These are phyloP conservation scores for Drosophila kanekoi DNA, from an alignment of 2,888 invertebrate genomes.

Conservation along the genomic window DNA sequence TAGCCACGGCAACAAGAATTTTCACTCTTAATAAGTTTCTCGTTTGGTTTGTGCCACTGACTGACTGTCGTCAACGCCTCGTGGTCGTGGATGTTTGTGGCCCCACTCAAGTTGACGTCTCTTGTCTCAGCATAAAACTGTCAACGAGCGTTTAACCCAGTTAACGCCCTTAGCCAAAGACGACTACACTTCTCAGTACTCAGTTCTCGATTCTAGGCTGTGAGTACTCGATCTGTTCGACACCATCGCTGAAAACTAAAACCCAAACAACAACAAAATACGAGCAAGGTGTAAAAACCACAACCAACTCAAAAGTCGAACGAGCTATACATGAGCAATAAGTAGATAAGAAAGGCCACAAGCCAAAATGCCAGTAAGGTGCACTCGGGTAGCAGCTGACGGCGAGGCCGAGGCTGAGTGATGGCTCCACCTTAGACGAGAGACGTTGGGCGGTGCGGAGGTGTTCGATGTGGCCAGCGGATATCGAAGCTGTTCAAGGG, in stretches of 20 bases:
- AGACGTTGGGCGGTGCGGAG: slow-evolving; percentile 61
- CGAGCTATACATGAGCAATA: slow-evolving; percentile 40
- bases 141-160: slow-evolving; percentile 78
- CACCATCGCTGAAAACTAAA: slow-evolving; percentile 38
- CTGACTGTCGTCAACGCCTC: slow-evolving; percentile 66
- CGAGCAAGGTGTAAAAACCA: slow-evolving; percentile 68
- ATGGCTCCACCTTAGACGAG: slow-evolving; percentile 59
- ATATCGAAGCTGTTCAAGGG: slow-evolving; percentile 51
- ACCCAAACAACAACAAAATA: slow-evolving; percentile 32
- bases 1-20: slow-evolving; percentile 56
- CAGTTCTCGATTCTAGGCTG: slow-evolving; percentile 24
- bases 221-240: slow-evolving; percentile 50
- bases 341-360: slow-evolving; percentile 62
- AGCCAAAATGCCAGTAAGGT: slow-evolving; percentile 53
- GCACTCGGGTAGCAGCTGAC: slow-evolving; percentile 37
- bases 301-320: slow-evolving; percentile 31
- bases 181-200: slow-evolving; percentile 15
- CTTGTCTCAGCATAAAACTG: slow-evolving; percentile 68
- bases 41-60: slow-evolving; percentile 74
- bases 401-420: slow-evolving; percentile 54
- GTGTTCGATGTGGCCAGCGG: slow-evolving; percentile 69
- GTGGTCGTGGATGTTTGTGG: slow-evolving; percentile 26
- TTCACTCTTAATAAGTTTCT: slow-evolving; percentile 79
- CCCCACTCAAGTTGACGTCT: slow-evolving; percentile 27
- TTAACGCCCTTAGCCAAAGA: slow-evolving; percentile 71